Percentiles rank a stretch among this genome's conserved stretches.
Evolutionary conservation across 2,797 vertebrate species (phyloP).

Genomic region (Limnodromus scolopaceus): DNA sequence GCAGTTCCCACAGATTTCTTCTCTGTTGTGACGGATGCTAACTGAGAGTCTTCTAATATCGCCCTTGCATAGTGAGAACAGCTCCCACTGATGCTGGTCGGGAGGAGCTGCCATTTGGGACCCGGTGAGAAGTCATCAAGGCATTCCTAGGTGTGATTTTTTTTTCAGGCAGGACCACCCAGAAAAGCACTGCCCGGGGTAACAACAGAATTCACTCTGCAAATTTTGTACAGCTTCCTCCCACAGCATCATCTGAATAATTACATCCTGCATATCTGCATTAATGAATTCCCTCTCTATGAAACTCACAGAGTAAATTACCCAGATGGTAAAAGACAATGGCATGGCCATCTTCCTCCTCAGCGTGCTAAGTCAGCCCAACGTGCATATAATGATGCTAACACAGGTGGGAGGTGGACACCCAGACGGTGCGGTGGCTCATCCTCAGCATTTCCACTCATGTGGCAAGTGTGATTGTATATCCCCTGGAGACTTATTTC

Average conservation of each 20-base stretch:
- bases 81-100: neutral
- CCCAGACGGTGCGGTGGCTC: neutral
- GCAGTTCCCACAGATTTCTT: conserved; percentile 60
- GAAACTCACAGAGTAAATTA: conserved; percentile 55
- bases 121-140: neutral
- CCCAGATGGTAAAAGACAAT: conserved; percentile 40
- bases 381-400: conserved; percentile 34
- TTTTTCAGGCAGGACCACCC: neutral
- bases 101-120: conserved; percentile 4
- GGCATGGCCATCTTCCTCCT: conserved; percentile 53
- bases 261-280: conserved; percentile 44
- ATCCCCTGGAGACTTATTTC: conserved; percentile 44
- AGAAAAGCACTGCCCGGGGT: neutral
- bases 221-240: conserved; percentile 26
- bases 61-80: neutral
- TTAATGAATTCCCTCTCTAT: conserved; percentile 52
- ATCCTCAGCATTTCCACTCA: neutral
- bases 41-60: neutral
- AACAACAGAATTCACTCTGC: neutral
- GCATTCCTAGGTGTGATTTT: neutral
- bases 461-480: neutral
- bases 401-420: conserved; percentile 61
- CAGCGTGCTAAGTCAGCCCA: conserved; percentile 30
- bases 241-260: conserved; percentile 46
- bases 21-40: conserved; percentile 23